Evolutionary conservation across 2,113 vertebrate species (phyloP).

Genomic region (Panthera uncia): DNA sequence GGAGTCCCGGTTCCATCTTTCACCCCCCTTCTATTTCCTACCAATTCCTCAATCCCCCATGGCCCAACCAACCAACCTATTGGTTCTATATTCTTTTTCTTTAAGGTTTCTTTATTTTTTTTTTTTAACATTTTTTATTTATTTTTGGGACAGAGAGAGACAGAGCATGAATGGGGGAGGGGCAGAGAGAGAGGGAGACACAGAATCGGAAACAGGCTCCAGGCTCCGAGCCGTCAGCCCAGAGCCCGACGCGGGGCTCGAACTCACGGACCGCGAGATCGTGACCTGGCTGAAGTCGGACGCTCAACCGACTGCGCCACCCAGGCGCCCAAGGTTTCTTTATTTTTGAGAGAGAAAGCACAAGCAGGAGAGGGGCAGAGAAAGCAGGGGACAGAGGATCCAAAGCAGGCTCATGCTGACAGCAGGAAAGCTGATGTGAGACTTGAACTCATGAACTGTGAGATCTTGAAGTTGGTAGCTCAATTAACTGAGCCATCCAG

Average conservation of each 20-base stretch:
- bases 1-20: background rate
- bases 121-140: too few species aligned
- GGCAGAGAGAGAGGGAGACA: too few species aligned
- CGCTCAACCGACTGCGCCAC: too few species aligned
- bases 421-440: background rate
- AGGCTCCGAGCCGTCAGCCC: too few species aligned
- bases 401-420: background rate
- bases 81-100: background rate
- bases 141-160: too few species aligned
- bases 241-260: too few species aligned
- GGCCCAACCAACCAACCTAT: fast-evolving
- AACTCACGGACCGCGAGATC: too few species aligned
- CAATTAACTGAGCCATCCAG: too few species aligned
- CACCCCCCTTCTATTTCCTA: background rate
- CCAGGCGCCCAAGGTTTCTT: background rate
- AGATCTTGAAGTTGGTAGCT: background rate
- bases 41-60: background rate
- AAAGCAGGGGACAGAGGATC: background rate
- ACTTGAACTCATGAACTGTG: background rate
- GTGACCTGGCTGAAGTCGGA: too few species aligned
- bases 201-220: too few species aligned
- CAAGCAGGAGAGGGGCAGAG: background rate
- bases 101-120: background rate
- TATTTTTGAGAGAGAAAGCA: background rate
- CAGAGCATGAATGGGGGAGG: too few species aligned